These are phyloP conservation scores for Dicranocentrus wangi DNA, from an alignment of 2,888 invertebrate species.

Conservation along the genomic window DNA sequence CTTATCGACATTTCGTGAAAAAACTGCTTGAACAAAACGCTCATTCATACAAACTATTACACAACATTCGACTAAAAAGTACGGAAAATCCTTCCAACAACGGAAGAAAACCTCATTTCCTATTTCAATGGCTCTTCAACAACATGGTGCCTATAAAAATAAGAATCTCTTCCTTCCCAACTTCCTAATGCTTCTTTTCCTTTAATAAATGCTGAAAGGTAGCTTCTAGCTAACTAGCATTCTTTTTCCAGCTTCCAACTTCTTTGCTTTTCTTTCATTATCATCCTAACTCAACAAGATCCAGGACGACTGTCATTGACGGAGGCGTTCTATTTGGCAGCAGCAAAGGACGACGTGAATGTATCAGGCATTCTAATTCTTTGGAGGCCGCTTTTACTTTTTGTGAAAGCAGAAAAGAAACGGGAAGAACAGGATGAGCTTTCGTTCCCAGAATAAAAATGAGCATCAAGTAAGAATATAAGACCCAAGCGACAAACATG, in stretches of 20 bases:
- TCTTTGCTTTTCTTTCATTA: conserved; percentile 46
- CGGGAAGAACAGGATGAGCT: conserved; percentile 51
- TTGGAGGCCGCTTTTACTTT: neutral
- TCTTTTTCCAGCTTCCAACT: neutral
- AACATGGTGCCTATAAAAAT: conserved; percentile 43
- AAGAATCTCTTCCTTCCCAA: conserved; percentile 50
- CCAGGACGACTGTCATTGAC: conserved; percentile 16
- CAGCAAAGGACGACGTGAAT: conserved; percentile 12
- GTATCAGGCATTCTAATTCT: conserved; percentile 23
- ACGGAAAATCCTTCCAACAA: no score
- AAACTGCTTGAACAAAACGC: no score
- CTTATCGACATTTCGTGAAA: no score
- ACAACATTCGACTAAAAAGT: conserved; percentile 12
- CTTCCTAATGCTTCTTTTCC: conserved; percentile 52
- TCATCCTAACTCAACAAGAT: conserved; percentile 52
- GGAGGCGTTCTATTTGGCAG: conserved; percentile 36
- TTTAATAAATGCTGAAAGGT: conserved; percentile 31
- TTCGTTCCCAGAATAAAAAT: conserved; percentile 62
- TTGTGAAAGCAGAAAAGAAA: conserved; percentile 41
- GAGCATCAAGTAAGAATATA: conserved; percentile 56
- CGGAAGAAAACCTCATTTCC: conserved; percentile 62
- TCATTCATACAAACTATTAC: neutral
- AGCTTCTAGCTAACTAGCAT: conserved; percentile 54
- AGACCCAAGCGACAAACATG: conserved; percentile 30
- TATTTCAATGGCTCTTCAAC: conserved; percentile 60